Evolutionary conservation across 2,797 vertebrate genomes (phyloP).

Genomic region (Pseudocheirus occidentalis): DNA sequence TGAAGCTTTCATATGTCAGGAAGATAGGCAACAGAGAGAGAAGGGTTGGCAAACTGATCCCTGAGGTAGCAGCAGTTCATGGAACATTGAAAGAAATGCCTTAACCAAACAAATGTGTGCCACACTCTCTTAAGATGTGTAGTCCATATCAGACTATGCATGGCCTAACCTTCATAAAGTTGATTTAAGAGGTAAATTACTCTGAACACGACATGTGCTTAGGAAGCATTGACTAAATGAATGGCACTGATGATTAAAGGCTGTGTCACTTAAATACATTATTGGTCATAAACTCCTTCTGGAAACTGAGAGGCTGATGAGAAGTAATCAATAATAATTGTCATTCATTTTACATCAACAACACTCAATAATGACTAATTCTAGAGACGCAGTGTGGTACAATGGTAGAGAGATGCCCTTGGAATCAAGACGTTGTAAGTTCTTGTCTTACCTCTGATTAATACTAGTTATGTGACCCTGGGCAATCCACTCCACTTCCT

Average conservation of each 20-base stretch:
- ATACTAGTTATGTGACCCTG: not conserved
- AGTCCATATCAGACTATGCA: not conserved
- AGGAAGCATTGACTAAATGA: not conserved
- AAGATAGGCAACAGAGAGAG: not conserved
- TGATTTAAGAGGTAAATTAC: not conserved
- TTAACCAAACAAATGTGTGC: not conserved
- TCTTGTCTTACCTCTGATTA: not conserved
- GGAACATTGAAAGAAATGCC: not conserved
- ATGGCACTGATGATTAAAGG: not conserved
- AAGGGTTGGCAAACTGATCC: not conserved
- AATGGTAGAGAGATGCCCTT: not conserved
- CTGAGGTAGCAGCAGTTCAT: not conserved
- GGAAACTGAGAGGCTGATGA: not conserved
- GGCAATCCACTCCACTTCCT: not conserved
- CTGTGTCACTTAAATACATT: not conserved
- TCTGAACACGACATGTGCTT: not conserved
- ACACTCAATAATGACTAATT: not conserved
- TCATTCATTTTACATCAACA: not conserved
- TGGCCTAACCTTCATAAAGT: not conserved
- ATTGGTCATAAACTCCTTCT: not conserved
- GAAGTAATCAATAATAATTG: not conserved
- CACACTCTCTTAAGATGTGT: not conserved
- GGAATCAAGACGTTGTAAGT: not conserved
- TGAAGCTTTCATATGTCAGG: not conserved
- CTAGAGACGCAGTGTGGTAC: not conserved